These are phyloP conservation scores for Myocastor coypus DNA, from an alignment of 2,113 vertebrate genomes.

Conservation along the genomic window DNA sequence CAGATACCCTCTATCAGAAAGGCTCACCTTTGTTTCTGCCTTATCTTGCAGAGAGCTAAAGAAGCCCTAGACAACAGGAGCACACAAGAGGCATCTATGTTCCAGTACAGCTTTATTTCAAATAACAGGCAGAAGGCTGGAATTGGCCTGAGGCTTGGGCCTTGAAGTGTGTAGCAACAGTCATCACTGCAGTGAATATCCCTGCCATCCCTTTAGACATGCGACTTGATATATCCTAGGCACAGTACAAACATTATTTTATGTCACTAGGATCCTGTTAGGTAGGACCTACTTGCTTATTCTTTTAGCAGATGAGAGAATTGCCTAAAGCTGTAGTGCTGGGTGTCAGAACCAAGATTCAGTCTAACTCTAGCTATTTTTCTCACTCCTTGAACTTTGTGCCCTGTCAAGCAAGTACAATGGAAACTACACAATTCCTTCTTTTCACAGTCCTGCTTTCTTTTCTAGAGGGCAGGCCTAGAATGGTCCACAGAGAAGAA, in stretches of 20 bases:
- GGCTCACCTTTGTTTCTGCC: background rate
- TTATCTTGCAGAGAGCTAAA: background rate
- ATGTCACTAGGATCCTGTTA: background rate
- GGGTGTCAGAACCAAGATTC: background rate
- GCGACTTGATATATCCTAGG: background rate
- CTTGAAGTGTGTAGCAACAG: background rate
- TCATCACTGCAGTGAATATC: background rate
- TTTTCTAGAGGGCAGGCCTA: background rate
- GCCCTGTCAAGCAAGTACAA: background rate
- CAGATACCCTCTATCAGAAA: background rate
- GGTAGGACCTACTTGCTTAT: background rate
- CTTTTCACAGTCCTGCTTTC: background rate
- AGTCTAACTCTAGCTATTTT: background rate
- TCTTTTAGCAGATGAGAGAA: background rate
- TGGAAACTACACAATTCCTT: background rate
- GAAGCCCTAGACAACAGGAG: background rate
- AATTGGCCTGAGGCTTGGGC: background rate
- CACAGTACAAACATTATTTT: background rate
- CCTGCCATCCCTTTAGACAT: background rate
- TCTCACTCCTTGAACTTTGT: background rate
- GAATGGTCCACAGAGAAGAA: conserved; percentile 23
- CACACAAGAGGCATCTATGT: background rate
- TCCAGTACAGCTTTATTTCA: conserved; percentile 30
- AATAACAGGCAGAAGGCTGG: background rate
- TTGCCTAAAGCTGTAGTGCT: background rate